Conservation (phyloP, 2,888 invertebrate species). For the Drosophila pegasa region DNA sequence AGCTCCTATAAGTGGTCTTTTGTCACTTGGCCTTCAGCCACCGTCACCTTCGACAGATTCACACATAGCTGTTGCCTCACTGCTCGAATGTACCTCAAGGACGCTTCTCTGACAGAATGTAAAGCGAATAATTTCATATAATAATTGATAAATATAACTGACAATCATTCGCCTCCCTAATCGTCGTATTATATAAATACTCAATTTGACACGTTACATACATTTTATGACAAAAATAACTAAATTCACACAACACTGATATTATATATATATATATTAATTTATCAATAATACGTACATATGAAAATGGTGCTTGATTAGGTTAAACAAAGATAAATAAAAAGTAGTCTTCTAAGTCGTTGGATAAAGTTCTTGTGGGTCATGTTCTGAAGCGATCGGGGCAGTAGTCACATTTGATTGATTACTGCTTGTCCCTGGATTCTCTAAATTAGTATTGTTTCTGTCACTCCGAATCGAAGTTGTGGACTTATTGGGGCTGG, state of each 20-base stretch:
- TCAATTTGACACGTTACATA: background rate
- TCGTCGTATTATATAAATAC: background rate
- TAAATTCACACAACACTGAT: conserved; percentile 7
- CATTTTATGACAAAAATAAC: conserved; percentile 7
- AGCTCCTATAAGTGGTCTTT: too few relatives aligned
- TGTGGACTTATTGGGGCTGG: conserved; percentile 28
- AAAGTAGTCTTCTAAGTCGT: conserved; percentile 31
- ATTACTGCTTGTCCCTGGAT: conserved; percentile 34
- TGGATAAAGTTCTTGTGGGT: conserved; percentile 31
- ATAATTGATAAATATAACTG: background rate
- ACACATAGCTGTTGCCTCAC: too few relatives aligned
- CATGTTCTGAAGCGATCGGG: conserved; percentile 24
- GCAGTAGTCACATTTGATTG: conserved; percentile 11
- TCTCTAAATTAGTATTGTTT: conserved; percentile 31
- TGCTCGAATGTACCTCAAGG: background rate
- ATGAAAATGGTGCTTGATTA: conserved; percentile 43
- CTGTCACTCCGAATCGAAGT: conserved; percentile 25
- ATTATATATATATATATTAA: conserved; percentile 38
- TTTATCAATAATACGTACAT: conserved; percentile 47
- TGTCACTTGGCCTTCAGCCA: too few relatives aligned
- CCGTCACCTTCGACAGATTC: background rate
- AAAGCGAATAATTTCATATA: background rate
- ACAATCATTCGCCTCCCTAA: background rate
- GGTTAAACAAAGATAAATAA: conserved; percentile 35
- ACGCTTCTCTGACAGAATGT: background rate